phyloP scores from a whole-genome alignment of 2,113 vertebrate species.

The Mystacornis crossleyi region DNA sequence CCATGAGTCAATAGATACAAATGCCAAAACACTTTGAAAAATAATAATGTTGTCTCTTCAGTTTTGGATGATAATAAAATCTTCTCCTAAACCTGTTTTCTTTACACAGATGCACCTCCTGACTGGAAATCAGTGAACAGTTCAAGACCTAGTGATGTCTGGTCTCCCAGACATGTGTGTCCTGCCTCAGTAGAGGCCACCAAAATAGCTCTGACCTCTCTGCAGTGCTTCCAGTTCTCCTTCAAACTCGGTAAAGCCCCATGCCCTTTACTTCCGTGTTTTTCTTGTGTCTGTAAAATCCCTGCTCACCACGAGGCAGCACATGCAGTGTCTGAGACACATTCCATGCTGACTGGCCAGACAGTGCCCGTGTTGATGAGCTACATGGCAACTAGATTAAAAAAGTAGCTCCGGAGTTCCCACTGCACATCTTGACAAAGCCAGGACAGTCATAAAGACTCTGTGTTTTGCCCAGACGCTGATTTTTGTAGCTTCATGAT shows the following conservation, averaged over 20 bases:
- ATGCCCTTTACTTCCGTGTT: not conserved
- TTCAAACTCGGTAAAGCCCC: not conserved
- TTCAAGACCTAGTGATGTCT: not conserved
- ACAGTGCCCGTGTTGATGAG: not conserved
- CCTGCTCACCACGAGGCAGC: not conserved
- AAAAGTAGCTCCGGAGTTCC: not conserved
- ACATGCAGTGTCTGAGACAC: accelerated
- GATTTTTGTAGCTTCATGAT: not conserved
- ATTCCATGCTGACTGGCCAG: not conserved
- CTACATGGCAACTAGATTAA: not conserved
- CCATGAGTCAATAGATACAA: not conserved
- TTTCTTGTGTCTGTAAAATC: not conserved
- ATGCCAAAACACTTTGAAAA: not conserved
- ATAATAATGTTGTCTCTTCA: not conserved
- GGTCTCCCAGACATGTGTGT: not conserved
- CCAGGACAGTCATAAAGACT: not conserved
- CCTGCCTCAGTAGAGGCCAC: not conserved
- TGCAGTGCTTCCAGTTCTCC: not conserved
- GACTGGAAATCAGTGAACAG: not conserved
- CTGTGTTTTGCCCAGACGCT: not conserved
- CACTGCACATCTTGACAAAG: not conserved
- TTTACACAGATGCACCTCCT: not conserved
- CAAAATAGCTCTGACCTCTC: not conserved
- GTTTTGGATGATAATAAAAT: not conserved
- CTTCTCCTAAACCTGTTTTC: not conserved